These are phyloP conservation scores for Crossaster papposus DNA, from an alignment of 53 echinoderm and acorn worm species.

Conservation along the genomic window DNA sequence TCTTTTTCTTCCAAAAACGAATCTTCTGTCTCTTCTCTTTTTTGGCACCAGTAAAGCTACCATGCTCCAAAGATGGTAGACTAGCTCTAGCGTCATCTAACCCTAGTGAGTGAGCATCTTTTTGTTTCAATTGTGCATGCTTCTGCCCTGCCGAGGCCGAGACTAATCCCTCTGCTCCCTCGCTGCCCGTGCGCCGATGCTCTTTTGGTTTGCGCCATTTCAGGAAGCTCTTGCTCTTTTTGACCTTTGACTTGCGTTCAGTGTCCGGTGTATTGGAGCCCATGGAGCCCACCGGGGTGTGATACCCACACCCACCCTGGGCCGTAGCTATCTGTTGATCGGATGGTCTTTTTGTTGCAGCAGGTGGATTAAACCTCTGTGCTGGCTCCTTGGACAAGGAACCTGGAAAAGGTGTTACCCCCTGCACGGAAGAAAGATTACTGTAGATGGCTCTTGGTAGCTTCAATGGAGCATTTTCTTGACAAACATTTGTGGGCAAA, in stretches of 20 bases:
- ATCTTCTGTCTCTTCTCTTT: conserved; percentile 15
- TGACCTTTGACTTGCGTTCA: conserved; percentile 13
- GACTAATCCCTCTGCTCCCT: background rate
- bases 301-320: background rate
- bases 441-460: background rate
- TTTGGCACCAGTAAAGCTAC: background rate
- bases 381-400: conserved; percentile 13
- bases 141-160: background rate
- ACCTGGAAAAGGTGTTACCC: conserved; percentile 41
- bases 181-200: background rate
- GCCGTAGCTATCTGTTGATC: background rate
- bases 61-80: conserved; percentile 3
- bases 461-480: background rate
- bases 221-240: conserved; percentile 41
- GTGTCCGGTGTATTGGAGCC: background rate
- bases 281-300: background rate
- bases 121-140: background rate
- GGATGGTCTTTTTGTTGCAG: background rate
- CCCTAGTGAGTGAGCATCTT: background rate
- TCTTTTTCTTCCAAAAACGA: conserved; percentile 37
- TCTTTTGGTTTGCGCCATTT: conserved; percentile 46
- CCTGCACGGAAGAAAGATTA: conserved; percentile 27
- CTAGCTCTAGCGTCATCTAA: background rate
- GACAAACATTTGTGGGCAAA: too few species aligned
- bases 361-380: conserved; percentile 1